Evolutionary conservation across 2,888 invertebrate species (phyloP).

Genomic region (Athalia cordata): DNA sequence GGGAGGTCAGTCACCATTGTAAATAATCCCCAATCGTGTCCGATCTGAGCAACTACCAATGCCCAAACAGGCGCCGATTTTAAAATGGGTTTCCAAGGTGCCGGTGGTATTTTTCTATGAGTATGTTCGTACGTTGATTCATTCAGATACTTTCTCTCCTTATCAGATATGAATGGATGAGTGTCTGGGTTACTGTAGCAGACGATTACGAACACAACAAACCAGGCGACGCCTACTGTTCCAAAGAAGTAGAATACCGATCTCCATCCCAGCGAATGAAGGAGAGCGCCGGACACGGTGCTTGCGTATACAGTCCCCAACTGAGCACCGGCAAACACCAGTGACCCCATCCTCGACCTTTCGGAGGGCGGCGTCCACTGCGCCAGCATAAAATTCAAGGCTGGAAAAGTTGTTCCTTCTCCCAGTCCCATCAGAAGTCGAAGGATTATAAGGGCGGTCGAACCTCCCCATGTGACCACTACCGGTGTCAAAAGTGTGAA

Average conservation of each 20-base stretch:
- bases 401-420: constrained; percentile 79
- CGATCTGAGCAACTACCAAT: constrained; percentile 63
- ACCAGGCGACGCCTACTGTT: constrained; percentile 85
- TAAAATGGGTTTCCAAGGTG: constrained; percentile 66
- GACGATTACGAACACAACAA: constrained; percentile 77
- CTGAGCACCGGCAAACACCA: constrained; percentile 78
- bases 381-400: constrained; percentile 78
- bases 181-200: constrained; percentile 71
- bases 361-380: constrained; percentile 79
- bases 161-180: constrained; percentile 71
- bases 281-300: constrained; percentile 56
- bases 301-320: constrained; percentile 70
- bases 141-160: constrained; percentile 65
- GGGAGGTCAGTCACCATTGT: constrained; percentile 84
- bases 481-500: constrained; percentile 74
- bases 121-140: constrained; percentile 67
- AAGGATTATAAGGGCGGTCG: constrained; percentile 76
- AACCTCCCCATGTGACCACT: constrained; percentile 74
- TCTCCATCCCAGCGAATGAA: constrained; percentile 80
- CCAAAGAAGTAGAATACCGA: constrained; percentile 90
- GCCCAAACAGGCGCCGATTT: constrained; percentile 75
- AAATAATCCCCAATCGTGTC: constrained; percentile 83
- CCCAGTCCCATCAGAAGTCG: constrained; percentile 76
- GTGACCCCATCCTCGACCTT: constrained; percentile 76
- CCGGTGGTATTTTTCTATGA: constrained; percentile 62